Percentiles rank a stretch among this genome's conserved stretches.
These are phyloP conservation scores for Bombus cullumanus DNA, from an alignment of 1,140 invertebrate species.

Conservation along the genomic window DNA sequence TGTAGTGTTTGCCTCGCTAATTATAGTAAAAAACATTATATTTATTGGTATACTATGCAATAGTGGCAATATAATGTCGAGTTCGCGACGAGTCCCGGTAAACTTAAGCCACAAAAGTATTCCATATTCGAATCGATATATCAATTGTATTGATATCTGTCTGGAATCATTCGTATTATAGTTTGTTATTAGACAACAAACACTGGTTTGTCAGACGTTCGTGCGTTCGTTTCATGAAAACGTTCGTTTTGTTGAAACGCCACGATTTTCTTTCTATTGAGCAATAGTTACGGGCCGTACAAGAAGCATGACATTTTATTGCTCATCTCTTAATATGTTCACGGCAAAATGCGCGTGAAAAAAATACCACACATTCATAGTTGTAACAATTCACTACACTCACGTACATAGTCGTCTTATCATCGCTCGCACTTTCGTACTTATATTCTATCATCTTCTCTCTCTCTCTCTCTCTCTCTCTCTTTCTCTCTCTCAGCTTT, in stretches of 20 bases:
- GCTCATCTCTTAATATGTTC: slow-evolving; percentile 37
- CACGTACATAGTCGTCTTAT: slow-evolving; percentile 35
- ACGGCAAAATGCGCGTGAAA: slow-evolving; percentile 61
- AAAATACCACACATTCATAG: slow-evolving; percentile 53
- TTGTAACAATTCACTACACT: slow-evolving; percentile 65
- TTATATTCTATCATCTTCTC: not conserved
- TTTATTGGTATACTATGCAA: slow-evolving; percentile 32
- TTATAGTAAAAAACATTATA: slow-evolving; percentile 55
- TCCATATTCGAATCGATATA: slow-evolving; percentile 1
- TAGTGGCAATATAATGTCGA: slow-evolving; percentile 48
- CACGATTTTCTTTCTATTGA: slow-evolving; percentile 18
- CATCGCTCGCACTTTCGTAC: not conserved
- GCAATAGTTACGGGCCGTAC: slow-evolving; percentile 25
- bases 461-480: not conserved
- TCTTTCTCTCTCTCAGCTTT: not conserved
- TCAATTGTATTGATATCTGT: not conserved
- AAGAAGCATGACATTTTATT: slow-evolving; percentile 45
- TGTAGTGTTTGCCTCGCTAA: slow-evolving; percentile 39
- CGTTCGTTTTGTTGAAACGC: not conserved
- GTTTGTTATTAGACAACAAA: not conserved
- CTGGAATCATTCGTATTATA: not conserved
- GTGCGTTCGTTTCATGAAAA: not conserved
- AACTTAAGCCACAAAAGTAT: slow-evolving; percentile 26
- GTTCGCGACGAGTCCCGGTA: slow-evolving; percentile 32
- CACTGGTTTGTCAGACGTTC: not conserved